phyloP scores from a whole-genome alignment of 1,140 invertebrate species.

The Zaprionus davidi region DNA sequence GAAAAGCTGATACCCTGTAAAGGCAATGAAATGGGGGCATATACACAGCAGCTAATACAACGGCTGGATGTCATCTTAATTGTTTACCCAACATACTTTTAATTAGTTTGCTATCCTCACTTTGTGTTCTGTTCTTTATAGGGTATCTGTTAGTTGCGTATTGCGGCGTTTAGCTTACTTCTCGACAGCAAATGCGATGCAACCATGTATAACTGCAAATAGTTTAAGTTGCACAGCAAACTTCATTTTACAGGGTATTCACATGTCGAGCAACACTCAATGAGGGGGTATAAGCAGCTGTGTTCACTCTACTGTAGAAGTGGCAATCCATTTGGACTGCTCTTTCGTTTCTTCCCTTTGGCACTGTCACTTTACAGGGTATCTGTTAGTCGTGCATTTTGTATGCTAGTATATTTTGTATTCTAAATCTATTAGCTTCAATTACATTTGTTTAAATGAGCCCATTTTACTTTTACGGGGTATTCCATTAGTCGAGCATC shows the following conservation, averaged over 20 bases:
- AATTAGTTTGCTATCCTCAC: neutral
- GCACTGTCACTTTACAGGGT: neutral
- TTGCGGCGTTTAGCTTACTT: neutral
- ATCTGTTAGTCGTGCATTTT: neutral
- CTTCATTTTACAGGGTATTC: neutral
- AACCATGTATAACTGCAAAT: neutral
- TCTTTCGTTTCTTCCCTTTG: too few relatives aligned
- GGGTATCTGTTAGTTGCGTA: neutral
- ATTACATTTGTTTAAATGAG: neutral
- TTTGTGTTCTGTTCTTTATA: neutral
- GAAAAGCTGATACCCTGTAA: conserved; percentile 23
- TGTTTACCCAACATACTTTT: too few relatives aligned
- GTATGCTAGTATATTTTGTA: too few relatives aligned
- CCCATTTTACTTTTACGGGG: neutral
- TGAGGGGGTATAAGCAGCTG: too few relatives aligned
- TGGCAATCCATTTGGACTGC: too few relatives aligned
- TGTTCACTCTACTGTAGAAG: too few relatives aligned
- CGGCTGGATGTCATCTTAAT: too few relatives aligned
- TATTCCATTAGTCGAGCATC: neutral
- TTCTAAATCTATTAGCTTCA: too few relatives aligned
- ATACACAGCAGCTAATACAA: too few relatives aligned
- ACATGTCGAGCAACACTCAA: neutral
- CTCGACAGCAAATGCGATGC: neutral
- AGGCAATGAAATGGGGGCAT: neutral
- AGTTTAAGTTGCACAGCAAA: neutral